Percentiles rank a stretch among this genome's conserved stretches.
phyloP scores from a whole-genome alignment of 2,797 vertebrate genomes.

The Chlorospingus semifuscus region DNA sequence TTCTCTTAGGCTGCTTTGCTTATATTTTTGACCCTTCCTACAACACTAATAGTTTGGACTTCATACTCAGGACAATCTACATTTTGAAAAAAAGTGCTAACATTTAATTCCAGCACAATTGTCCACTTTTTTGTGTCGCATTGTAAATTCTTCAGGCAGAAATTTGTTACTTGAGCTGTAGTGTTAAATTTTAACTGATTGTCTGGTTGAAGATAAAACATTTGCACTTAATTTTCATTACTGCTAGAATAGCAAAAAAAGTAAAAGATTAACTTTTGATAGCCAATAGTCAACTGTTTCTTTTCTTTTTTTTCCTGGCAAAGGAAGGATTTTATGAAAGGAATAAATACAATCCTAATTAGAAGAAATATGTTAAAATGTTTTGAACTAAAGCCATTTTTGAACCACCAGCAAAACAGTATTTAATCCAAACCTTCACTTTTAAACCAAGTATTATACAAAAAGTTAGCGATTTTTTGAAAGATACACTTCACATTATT shows the following conservation, averaged over 20 bases:
- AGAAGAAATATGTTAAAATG: neutral
- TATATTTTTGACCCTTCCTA: neutral
- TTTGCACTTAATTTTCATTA: neutral
- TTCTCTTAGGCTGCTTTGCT: neutral
- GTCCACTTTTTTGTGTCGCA: neutral
- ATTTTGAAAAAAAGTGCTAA: neutral
- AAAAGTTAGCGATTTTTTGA: neutral
- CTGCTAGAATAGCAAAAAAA: neutral
- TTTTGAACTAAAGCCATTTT: neutral
- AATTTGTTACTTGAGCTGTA: neutral
- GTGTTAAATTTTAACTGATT: neutral
- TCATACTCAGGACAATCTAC: neutral
- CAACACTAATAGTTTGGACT: neutral
- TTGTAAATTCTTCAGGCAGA: neutral
- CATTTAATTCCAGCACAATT: neutral
- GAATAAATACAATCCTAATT: neutral
- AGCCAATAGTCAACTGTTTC: neutral
- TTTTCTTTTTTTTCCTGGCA: rapidly evolving
- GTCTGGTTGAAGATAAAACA: neutral
- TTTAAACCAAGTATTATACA: neutral
- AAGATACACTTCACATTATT: neutral
- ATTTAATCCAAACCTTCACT: neutral
- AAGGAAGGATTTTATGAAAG: neutral
- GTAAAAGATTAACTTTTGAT: neutral
- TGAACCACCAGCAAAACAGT: neutral